These are phyloP conservation scores for Lepidurus couesii DNA, from an alignment of 1,140 invertebrate genomes.

Conservation along the genomic window DNA sequence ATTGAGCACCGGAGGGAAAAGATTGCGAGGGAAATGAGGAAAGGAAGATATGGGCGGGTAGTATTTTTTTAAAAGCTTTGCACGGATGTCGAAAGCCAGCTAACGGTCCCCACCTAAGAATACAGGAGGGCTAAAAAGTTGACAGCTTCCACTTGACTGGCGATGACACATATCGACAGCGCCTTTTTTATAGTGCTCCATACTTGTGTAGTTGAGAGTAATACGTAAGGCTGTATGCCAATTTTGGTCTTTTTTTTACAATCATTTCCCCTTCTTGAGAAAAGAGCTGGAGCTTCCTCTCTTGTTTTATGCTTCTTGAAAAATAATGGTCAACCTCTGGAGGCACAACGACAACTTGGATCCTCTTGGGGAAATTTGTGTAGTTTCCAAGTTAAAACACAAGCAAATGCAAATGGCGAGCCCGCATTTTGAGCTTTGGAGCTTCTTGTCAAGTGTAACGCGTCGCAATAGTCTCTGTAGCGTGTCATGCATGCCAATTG, in stretches of 20 bases:
- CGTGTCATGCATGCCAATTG: conserved; percentile 13
- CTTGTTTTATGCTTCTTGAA: too few species aligned
- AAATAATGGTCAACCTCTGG: too few species aligned
- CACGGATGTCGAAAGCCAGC: too few species aligned
- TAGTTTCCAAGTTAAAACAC: not conserved
- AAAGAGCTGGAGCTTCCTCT: not conserved
- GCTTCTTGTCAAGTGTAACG: not conserved
- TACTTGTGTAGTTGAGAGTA: not conserved
- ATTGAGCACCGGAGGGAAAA: not conserved
- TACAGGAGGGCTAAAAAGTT: not conserved
- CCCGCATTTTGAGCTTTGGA: not conserved
- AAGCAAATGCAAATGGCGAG: not conserved
- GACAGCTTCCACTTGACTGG: conserved; percentile 16
- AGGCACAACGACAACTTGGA: too few species aligned
- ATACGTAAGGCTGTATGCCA: not conserved
- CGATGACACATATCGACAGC: not conserved
- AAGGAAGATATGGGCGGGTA: not conserved
- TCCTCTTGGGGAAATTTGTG: not conserved
- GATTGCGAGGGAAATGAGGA: not conserved
- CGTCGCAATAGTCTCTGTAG: not conserved
- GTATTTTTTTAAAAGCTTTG: too few species aligned
- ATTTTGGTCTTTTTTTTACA: not conserved
- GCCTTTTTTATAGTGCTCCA: not conserved
- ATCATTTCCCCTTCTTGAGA: not conserved
- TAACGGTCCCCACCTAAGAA: not conserved